Evolutionary conservation across 2,113 vertebrate genomes (phyloP).

Genomic region (Chrysemys picta): DNA sequence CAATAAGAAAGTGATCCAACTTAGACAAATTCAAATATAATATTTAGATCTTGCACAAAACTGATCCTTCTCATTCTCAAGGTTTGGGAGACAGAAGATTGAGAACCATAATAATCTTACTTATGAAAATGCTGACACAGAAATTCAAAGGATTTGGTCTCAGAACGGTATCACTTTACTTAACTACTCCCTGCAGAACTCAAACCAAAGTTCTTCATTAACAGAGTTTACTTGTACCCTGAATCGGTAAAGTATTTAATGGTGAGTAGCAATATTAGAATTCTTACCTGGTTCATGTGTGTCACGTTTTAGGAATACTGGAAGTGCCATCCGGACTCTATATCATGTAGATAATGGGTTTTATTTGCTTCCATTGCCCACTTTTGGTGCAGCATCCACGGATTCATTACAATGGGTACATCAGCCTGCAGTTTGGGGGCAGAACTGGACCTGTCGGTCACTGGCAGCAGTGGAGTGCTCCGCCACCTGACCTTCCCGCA

Average conservation of each 20-base stretch:
- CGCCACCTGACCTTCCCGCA: rapidly evolving
- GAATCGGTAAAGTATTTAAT: not conserved
- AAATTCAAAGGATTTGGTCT: not conserved
- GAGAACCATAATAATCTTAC: not conserved
- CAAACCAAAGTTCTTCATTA: not conserved
- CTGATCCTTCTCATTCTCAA: not conserved
- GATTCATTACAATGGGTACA: not conserved
- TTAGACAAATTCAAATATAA: not conserved
- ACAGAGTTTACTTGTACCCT: not conserved
- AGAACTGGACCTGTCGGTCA: rapidly evolving
- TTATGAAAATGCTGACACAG: not conserved
- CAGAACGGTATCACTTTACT: slow-evolving; percentile 14
- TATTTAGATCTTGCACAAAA: not conserved
- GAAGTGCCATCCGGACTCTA: not conserved
- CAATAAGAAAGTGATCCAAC: not conserved
- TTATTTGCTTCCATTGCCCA: not conserved
- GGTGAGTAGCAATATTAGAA: not conserved
- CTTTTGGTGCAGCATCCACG: not conserved
- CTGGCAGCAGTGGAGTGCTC: rapidly evolving
- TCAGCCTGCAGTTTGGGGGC: not conserved
- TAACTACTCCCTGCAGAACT: slow-evolving; percentile 2
- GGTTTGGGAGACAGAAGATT: not conserved
- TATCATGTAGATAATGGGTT: not conserved
- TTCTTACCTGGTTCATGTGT: not conserved
- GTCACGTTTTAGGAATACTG: not conserved